Evolutionary conservation across 2,113 vertebrate genomes (phyloP).

Genomic region (Passer montanus): DNA sequence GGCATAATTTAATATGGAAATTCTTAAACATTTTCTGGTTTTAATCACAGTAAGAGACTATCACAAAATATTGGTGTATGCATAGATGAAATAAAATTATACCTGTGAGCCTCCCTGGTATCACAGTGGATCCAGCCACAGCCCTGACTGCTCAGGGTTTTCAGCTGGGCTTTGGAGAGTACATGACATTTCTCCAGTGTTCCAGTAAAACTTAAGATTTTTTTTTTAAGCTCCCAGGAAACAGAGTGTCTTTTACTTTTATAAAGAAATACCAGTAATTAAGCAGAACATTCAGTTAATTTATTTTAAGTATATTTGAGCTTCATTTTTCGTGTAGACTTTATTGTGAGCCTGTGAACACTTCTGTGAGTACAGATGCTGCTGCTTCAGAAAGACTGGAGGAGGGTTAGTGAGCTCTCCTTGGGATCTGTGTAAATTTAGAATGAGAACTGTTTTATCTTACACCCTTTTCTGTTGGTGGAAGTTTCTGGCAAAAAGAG

Average conservation of each 20-base stretch:
- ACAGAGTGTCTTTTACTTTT: background rate
- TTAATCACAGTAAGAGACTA: conserved; percentile 37
- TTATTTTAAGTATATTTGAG: background rate
- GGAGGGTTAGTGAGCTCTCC: background rate
- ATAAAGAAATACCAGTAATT: background rate
- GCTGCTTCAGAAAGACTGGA: background rate
- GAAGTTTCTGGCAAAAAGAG: background rate
- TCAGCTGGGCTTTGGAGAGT: background rate
- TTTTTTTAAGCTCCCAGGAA: background rate
- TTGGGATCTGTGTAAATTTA: background rate
- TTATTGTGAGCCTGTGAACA: background rate
- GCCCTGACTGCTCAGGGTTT: background rate
- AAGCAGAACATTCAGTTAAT: background rate
- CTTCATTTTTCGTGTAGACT: background rate
- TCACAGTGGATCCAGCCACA: background rate
- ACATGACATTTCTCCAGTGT: background rate
- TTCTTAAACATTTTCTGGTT: conserved; percentile 58
- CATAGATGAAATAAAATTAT: background rate
- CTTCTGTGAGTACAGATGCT: background rate
- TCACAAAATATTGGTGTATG: background rate
- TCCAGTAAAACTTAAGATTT: background rate
- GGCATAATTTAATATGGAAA: conserved; percentile 39
- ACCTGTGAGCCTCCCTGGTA: background rate
- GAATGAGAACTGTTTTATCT: background rate
- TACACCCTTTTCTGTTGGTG: background rate